These are phyloP conservation scores for Poeciliopsis turrubarensis DNA, from an alignment of 2,113 vertebrate genomes.

Conservation along the genomic window DNA sequence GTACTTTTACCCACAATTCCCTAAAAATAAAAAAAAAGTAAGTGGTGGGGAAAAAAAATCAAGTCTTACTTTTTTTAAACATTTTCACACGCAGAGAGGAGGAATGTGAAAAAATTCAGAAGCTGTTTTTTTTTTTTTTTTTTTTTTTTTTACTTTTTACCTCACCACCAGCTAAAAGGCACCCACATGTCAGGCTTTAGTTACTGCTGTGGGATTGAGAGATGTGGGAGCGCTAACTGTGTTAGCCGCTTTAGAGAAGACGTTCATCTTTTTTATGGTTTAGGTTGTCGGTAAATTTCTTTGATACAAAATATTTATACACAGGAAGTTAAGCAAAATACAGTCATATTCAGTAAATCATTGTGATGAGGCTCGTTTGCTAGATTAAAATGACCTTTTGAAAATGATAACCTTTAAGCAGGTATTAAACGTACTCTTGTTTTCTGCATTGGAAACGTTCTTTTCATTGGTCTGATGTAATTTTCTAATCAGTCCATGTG, in stretches of 20 bases:
- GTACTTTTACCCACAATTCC: too few species aligned
- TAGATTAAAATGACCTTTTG: too few species aligned
- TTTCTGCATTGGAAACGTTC: too few species aligned
- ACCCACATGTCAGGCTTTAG: slow-evolving; percentile 66
- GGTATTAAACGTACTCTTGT: too few species aligned
- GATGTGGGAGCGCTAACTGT: slow-evolving; percentile 47
- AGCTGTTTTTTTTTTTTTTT: slow-evolving; percentile 38
- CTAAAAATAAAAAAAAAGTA: too few species aligned
- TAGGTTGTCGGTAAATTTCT: not conserved
- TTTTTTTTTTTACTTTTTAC: slow-evolving; percentile 32
- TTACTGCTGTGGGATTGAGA: slow-evolving; percentile 56
- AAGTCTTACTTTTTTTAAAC: slow-evolving; percentile 18
- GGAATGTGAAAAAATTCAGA: slow-evolving; percentile 41
- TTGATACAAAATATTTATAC: not conserved
- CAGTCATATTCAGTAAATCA: not conserved
- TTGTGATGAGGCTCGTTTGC: too few species aligned
- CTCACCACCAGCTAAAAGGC: slow-evolving; percentile 55
- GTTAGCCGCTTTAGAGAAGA: slow-evolving; percentile 30
- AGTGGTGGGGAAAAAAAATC: too few species aligned
- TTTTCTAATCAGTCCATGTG: too few species aligned
- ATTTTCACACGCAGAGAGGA: slow-evolving; percentile 21
- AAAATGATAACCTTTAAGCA: too few species aligned
- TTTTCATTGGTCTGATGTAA: too few species aligned
- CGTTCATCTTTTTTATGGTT: not conserved
- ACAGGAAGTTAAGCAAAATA: not conserved